Conservation (phyloP, 1,140 invertebrate genomes). For the Drosophila cardini region DNA sequence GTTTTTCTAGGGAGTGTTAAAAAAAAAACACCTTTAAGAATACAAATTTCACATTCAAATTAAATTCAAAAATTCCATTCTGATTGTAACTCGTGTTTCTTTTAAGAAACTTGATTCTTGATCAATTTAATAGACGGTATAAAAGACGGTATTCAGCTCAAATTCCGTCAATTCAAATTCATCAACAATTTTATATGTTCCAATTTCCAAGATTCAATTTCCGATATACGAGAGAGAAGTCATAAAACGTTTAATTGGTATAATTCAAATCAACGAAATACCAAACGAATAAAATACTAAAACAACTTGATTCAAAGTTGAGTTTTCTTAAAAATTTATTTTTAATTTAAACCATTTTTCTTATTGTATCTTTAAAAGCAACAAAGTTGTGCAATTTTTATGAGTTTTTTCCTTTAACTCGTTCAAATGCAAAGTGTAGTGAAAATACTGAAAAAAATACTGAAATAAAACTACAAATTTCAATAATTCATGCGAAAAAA, state of each 20-base stretch:
- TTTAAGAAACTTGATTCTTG: background rate
- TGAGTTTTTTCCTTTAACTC: background rate
- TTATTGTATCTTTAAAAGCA: too few species aligned
- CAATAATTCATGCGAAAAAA: constrained; percentile 21
- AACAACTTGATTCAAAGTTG: too few species aligned
- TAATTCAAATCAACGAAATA: too few species aligned
- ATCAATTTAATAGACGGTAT: background rate
- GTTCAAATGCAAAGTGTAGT: background rate
- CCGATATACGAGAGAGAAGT: background rate
- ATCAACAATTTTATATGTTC: background rate
- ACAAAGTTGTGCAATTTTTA: too few species aligned
- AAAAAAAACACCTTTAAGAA: constrained; percentile 1
- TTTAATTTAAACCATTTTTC: too few species aligned
- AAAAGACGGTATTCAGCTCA: background rate
- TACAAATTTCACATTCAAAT: background rate
- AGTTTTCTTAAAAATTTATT: too few species aligned
- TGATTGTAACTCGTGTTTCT: constrained; percentile 1
- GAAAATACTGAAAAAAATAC: background rate
- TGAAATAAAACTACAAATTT: constrained; percentile 12
- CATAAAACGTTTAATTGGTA: too few species aligned
- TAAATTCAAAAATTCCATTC: background rate
- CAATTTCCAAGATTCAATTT: background rate
- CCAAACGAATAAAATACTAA: too few species aligned
- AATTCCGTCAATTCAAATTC: background rate
- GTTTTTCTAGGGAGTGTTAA: background rate